phyloP scores from a whole-genome alignment of 64 coral and sea anemone species.

The Actinia tenebrosa region DNA sequence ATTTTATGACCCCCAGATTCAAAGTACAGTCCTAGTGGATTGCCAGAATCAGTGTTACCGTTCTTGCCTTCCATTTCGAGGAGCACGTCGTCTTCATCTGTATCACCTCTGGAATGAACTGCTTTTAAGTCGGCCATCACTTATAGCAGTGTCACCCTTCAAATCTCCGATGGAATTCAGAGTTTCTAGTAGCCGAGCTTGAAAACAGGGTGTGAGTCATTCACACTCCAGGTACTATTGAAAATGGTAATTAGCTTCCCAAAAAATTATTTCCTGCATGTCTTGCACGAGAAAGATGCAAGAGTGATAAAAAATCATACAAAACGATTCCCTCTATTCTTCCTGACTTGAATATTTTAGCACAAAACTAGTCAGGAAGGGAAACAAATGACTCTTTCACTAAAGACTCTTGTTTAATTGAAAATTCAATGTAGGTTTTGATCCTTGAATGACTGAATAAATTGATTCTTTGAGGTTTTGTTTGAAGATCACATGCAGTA shows the following conservation, averaged over 20 bases:
- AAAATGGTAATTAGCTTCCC: neutral
- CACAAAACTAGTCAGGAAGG: neutral
- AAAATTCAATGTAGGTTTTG: neutral
- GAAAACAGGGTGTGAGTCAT: neutral
- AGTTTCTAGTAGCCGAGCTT: neutral
- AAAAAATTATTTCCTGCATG: neutral
- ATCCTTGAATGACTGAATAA: neutral
- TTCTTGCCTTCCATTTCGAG: conserved; percentile 42
- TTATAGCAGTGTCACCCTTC: neutral
- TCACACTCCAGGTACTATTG: neutral
- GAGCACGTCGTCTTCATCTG: conserved; percentile 22
- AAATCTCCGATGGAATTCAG: conserved; percentile 7
- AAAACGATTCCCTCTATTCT: neutral
- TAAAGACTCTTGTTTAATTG: neutral
- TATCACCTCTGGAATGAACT: neutral
- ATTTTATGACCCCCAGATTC: conserved; percentile 30
- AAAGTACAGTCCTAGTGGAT: conserved; percentile 28
- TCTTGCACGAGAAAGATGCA: neutral
- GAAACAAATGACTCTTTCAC: neutral
- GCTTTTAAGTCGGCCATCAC: conserved; percentile 18
- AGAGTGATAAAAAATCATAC: neutral
- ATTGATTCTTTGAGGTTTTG: neutral
- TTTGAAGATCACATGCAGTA: neutral
- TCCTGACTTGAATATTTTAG: neutral
- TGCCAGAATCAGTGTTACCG: neutral